These are phyloP conservation scores for Acropora yongei DNA, from an alignment of 64 coral and sea anemone species.

Conservation along the genomic window DNA sequence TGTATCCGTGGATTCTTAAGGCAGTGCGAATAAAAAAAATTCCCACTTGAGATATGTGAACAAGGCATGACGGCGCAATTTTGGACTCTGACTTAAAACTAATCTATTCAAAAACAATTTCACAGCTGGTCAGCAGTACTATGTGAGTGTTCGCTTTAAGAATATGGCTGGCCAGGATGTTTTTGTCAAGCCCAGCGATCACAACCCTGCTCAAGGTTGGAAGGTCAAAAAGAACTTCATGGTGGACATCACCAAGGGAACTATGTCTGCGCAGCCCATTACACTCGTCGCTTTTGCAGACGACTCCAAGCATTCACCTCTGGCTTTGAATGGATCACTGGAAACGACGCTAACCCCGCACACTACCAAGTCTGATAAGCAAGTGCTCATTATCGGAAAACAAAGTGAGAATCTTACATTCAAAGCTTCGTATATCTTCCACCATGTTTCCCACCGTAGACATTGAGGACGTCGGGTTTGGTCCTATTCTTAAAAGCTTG, in stretches of 20 bases:
- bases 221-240: conserved; percentile 59
- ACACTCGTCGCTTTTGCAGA: conserved; percentile 23
- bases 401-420: conserved; percentile 19
- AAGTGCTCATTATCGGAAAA: conserved; percentile 4
- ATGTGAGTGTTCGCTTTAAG: conserved; percentile 41
- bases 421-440: no score
- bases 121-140: conserved; percentile 67
- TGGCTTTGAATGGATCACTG: conserved; percentile 54
- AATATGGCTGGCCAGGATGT: conserved; percentile 72
- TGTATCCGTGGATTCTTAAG: no score
- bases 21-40: no score
- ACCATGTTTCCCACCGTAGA: no score
- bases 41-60: no score
- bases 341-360: conserved; percentile 14
- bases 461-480: no score
- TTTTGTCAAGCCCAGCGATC: conserved; percentile 14
- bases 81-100: no score
- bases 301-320: neutral
- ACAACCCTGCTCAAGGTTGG: conserved; percentile 20
- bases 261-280: conserved; percentile 46
- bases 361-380: neutral
- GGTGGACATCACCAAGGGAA: conserved; percentile 73
- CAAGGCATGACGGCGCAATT: no score
- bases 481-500: no score
- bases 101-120: neutral